Base-by-base conservation (phyloP, 2,797 vertebrate genomes). In the Lateolabrax maculatus region DNA sequence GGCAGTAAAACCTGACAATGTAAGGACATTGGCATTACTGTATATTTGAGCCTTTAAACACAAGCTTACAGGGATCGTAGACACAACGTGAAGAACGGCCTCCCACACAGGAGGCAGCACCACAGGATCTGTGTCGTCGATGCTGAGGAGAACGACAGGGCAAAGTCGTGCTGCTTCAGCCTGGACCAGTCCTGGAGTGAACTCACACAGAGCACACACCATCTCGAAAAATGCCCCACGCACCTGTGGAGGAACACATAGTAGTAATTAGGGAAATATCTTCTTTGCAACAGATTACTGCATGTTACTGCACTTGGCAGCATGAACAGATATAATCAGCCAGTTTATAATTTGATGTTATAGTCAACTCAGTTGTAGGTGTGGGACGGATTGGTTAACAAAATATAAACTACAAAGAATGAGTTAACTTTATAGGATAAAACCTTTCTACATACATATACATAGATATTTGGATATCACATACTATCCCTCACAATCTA, bases 51-150 rank as follows among this genome's bases (percentile, higher is more conserved):
- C 6, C 16, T 62, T 61, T 25, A 23, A 57, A 58, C 6, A 13
- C 9, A 69, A 31, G 23, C 93, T 94, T 92, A 99, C 98, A 88
- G 97, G 94, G 80, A 98, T 46, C 6, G 94, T 95, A 48, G 96
- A 94, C 31, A 97, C 43, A 16, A 96, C 90, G 11, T 96, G 95
- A 52, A 99, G 97, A 1, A 97, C 96, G 5, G 98, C 97, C 90
- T 99, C 97, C 98, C 98, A 99, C 72, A 98, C 96, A 13, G 97
- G 92, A 1, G 97, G 97, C 83, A 99, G 95, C 67, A 98, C 98
- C 7, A 96, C 57, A 2, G 98, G 98, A 80, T 99, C 98, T 0
- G 95, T 96, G 91, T 99, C 97, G 0, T 98, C 97, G 4, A 99
- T 96, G 81, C 94, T 97, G 57, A 99, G 96, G 51, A 99, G 96